Evolutionary conservation across 1,140 invertebrate species (phyloP).

Genomic region (Euwallacea similis): DNA sequence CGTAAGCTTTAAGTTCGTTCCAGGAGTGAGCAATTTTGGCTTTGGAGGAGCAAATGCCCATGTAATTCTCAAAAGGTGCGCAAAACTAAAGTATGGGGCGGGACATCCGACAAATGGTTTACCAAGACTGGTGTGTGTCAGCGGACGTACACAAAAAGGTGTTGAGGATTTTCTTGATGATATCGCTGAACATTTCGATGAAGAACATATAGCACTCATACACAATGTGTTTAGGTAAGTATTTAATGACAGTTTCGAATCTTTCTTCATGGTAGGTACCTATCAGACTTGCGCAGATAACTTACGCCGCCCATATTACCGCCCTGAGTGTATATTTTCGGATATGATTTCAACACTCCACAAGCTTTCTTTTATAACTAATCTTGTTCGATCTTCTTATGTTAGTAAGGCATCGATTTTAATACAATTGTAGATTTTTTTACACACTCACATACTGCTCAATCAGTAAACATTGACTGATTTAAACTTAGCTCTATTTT

Average conservation of each 20-base stretch:
- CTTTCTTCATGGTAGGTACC: too few species aligned
- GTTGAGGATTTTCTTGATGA: conserved; percentile 69
- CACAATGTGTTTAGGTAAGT: conserved; percentile 51
- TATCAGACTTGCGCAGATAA: not conserved
- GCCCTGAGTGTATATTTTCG: not conserved
- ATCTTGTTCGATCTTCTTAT: too few species aligned
- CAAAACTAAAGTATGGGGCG: conserved; percentile 58
- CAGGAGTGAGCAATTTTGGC: conserved; percentile 64
- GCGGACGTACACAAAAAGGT: conserved; percentile 68
- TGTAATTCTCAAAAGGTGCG: conserved; percentile 62
- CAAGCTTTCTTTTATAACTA: too few species aligned
- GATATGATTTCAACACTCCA: too few species aligned
- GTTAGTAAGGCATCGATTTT: too few species aligned
- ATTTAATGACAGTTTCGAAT: too few species aligned
- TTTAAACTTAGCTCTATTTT: conserved; percentile 4
- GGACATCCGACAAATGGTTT: conserved; percentile 57
- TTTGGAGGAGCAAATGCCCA: conserved; percentile 71
- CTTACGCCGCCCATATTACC: not conserved
- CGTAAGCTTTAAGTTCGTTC: not conserved
- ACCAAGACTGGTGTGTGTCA: conserved; percentile 64
- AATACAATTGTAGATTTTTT: too few species aligned
- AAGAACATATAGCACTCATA: conserved; percentile 60
- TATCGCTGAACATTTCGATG: conserved; percentile 61
- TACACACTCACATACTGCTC: too few species aligned
- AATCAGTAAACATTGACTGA: not conserved